A percentile compares a stretch with the other conserved stretches of the same genome.
Conservation (phyloP, 2,888 invertebrate genomes). For the Ophion obscuratus region DNA sequence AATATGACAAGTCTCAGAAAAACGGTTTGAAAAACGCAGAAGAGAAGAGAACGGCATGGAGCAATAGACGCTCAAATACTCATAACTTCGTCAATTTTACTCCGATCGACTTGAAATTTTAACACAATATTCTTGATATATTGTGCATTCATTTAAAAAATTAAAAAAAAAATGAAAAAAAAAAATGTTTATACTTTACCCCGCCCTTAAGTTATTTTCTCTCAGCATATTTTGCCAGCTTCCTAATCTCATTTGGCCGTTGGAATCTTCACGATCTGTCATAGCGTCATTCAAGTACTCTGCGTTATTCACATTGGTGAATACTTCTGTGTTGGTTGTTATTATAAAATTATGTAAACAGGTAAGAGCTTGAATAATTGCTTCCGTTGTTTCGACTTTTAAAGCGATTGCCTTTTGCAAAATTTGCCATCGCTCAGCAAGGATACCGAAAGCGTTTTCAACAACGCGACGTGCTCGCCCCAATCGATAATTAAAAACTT, state of each 20-base stretch:
- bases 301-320: slow-evolving; percentile 1
- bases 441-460: slow-evolving; percentile 22
- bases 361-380: slow-evolving; percentile 15
- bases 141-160: no score
- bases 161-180: no score
- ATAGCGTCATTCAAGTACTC: slow-evolving; percentile 6
- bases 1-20: no score
- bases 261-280: slow-evolving; percentile 15
- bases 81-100: no score
- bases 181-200: no score
- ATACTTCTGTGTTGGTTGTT: no score
- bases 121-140: no score
- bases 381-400: not conserved
- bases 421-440: slow-evolving; percentile 20
- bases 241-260: slow-evolving; percentile 20
- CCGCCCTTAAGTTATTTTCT: slow-evolving; percentile 17
- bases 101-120: no score
- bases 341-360: slow-evolving; percentile 29
- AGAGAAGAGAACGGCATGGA: no score
- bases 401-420: not conserved
- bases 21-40: no score
- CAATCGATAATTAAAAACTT: slow-evolving; percentile 23
- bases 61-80: no score
- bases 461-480: slow-evolving; percentile 6
- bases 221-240: slow-evolving; percentile 9